These are phyloP conservation scores for Copidosoma floridanum DNA, from an alignment of 1,140 invertebrate genomes.

Conservation along the genomic window DNA sequence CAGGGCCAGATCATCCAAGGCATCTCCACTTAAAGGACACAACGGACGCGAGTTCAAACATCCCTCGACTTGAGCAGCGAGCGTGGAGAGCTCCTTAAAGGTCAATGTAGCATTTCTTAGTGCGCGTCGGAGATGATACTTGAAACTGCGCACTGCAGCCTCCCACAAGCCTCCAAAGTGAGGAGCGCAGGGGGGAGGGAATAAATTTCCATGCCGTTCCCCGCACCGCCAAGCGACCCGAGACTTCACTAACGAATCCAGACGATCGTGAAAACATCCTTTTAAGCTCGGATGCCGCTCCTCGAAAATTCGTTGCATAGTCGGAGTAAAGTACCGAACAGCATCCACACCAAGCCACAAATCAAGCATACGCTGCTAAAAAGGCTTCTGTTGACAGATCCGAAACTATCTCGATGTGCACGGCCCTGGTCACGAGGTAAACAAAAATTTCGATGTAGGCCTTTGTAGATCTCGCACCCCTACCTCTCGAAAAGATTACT, in stretches of 20 bases:
- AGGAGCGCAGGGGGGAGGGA: neutral
- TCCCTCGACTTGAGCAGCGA: neutral
- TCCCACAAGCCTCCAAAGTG: too few relatives aligned
- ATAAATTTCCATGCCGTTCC: neutral
- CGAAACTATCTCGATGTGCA: constrained; percentile 38
- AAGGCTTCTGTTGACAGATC: constrained; percentile 30
- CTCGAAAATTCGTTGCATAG: constrained; percentile 44
- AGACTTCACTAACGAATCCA: neutral
- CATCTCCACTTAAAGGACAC: neutral
- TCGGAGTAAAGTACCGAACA: constrained; percentile 35
- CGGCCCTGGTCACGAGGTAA: constrained; percentile 33
- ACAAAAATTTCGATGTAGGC: constrained; percentile 33
- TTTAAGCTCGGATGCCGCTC: too few relatives aligned
- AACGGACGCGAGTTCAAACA: neutral
- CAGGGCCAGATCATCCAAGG: neutral
- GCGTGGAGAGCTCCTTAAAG: neutral
- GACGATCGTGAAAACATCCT: too few relatives aligned
- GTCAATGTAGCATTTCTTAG: neutral
- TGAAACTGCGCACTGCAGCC: too few relatives aligned
- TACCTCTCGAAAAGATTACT: constrained; percentile 3
- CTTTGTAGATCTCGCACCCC: constrained; percentile 20
- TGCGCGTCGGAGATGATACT: neutral
- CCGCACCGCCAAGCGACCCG: neutral
- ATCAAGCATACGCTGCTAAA: constrained; percentile 40
- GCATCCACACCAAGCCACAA: constrained; percentile 38